Evolutionary conservation across 2,797 vertebrate genomes (phyloP), one percentile per base, ranked within the genome.

Genomic region (Microctenopoma steveboyesi): DNA sequence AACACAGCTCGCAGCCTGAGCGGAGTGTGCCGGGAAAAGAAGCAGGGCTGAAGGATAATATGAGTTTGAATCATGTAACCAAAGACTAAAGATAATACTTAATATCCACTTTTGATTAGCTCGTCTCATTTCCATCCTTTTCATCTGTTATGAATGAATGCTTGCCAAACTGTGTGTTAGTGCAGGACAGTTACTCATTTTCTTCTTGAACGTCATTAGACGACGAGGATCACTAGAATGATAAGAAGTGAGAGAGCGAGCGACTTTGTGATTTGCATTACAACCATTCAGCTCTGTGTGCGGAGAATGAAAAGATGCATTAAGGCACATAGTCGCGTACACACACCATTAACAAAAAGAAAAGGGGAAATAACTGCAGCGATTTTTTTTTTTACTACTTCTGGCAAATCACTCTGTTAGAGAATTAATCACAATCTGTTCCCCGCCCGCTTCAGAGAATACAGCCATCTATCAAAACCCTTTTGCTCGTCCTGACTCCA

Each of bases 371-470:
- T 83, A 84, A 86, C 83, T 54, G 53, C 60, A 72, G 65, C 76
- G 48, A 69, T 85, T 71, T 79, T 77, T 73, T 78, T 50, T 77
- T 73, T 78, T 50, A 61, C 57, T 69, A 75, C 85, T 89, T 90
- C 79, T 60, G 43, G 76, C 64, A 83, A 86, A 93, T 89, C 75
- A 64, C 59, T 56, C 75, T 69, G 84, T 89, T 81, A 55, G 79
- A 89, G 82, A 92, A 93, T 93, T 89, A 92, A 93, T 94, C 92
- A 92, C 86, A 92, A 91, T 91, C 88, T 88, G 88, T 84, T 90
- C 59, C 22, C 78, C 91, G 88, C 83, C 91, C 87, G 80, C 78
- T 83, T 86, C 79, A 78, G 78, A 89, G 81, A 87, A 93, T 86
- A 78, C 15, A 50, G 59, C 80, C 89, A 93, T 94, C 88, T 88